A percentile compares a stretch with the other conserved stretches of the same genome.
These are phyloP conservation scores for Coremacera marginata DNA, from an alignment of 2,888 invertebrate genomes.

Conservation along the genomic window DNA sequence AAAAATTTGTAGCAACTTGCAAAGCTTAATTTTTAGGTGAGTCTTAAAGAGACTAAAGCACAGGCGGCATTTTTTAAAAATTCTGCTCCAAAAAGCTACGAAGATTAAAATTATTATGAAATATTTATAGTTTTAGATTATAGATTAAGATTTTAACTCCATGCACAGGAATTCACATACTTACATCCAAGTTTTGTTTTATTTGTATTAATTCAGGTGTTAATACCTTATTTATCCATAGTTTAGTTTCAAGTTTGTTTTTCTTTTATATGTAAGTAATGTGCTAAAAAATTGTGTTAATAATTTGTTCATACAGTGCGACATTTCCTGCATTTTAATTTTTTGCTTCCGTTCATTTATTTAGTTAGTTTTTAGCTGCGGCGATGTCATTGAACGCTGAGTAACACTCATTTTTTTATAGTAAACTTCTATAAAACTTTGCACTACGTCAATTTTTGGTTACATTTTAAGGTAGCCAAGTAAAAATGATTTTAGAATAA, in stretches of 20 bases:
- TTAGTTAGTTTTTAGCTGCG: background rate
- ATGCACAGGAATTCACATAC: too few relatives aligned
- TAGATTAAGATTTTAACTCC: too few relatives aligned
- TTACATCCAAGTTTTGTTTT: too few relatives aligned
- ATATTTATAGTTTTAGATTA: too few relatives aligned
- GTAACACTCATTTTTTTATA: background rate
- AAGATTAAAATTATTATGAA: too few relatives aligned
- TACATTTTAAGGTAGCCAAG: too few relatives aligned
- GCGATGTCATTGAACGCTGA: slow-evolving; percentile 46
- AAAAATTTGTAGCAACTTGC: background rate
- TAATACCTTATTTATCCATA: background rate
- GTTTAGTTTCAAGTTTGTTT: background rate
- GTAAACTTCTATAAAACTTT: too few relatives aligned
- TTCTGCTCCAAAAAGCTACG: too few relatives aligned
- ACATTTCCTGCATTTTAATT: background rate
- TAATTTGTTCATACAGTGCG: background rate
- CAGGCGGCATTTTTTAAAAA: background rate
- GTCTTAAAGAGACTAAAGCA: background rate
- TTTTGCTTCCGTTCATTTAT: background rate
- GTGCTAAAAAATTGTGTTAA: background rate
- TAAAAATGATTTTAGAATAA: too few relatives aligned
- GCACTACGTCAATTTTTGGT: too few relatives aligned
- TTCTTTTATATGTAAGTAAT: background rate
- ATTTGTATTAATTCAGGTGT: too few relatives aligned
- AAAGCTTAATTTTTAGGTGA: background rate